phyloP scores from a whole-genome alignment of 2,797 vertebrate species.

The Brachymystax lenok region DNA sequence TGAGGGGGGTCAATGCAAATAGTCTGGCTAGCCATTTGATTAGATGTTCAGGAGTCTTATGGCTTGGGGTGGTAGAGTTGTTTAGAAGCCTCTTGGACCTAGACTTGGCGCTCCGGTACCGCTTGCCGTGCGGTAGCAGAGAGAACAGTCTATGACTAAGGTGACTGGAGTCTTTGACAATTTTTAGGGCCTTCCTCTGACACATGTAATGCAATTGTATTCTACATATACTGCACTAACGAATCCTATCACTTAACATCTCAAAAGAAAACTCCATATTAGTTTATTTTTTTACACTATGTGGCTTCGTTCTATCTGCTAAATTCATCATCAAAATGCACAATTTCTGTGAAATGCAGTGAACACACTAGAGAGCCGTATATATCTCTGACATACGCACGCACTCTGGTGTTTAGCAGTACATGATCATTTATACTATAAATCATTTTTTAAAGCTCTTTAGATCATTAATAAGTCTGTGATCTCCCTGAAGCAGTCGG shows the following conservation, averaged over 20 bases:
- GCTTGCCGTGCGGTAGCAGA: too few relatives aligned
- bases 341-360: constrained; percentile 43
- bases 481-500: too few relatives aligned
- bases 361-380: background rate
- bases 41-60: too few relatives aligned
- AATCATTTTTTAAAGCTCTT: too few relatives aligned
- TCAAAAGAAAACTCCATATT: constrained; percentile 31
- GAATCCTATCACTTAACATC: constrained; percentile 49
- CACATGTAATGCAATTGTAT: constrained; percentile 56
- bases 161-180: too few relatives aligned
- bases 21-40: too few relatives aligned
- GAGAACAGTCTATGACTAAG: too few relatives aligned
- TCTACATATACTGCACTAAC: constrained; percentile 30
- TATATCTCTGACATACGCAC: background rate
- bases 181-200: constrained; percentile 11
- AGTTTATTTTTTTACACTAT: constrained; percentile 27
- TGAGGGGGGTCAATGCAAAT: too few relatives aligned
- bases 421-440: background rate
- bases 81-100: too few relatives aligned
- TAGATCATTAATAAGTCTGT: too few relatives aligned
- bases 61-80: too few relatives aligned
- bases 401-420: background rate
- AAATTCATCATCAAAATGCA: constrained; percentile 56
- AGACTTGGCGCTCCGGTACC: too few relatives aligned
- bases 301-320: constrained; percentile 14